These are phyloP conservation scores for Oryctes rhinoceros DNA, from an alignment of 1,140 invertebrate genomes.

Conservation along the genomic window DNA sequence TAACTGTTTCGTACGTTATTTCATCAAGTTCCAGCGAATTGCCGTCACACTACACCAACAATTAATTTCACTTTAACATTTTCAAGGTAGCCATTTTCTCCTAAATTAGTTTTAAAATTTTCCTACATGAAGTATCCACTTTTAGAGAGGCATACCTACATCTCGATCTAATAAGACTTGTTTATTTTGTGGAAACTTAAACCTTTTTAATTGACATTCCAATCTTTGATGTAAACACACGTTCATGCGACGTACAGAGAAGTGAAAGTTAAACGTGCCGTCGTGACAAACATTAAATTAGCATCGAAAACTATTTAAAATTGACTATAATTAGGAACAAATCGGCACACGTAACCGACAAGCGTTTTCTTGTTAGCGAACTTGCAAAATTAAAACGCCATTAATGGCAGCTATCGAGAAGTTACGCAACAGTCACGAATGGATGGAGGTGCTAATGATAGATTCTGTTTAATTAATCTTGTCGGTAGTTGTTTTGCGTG, in stretches of 20 bases:
- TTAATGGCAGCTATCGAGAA: neutral
- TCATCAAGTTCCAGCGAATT: too few species aligned
- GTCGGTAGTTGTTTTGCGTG: neutral
- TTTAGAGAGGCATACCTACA: too few species aligned
- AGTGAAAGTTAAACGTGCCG: constrained; percentile 4
- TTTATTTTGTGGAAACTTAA: neutral
- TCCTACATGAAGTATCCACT: too few species aligned
- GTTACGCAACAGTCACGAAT: neutral
- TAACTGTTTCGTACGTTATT: too few species aligned
- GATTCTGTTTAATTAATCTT: neutral
- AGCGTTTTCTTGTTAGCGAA: neutral
- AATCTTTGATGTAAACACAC: neutral
- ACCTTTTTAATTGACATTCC: neutral
- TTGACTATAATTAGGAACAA: constrained; percentile 22
- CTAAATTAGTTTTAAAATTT: too few species aligned
- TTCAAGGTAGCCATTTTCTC: too few species aligned
- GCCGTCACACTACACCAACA: too few species aligned
- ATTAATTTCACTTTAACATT: too few species aligned
- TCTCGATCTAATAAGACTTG: neutral
- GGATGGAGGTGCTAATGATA: neutral
- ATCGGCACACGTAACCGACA: constrained; percentile 17
- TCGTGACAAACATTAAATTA: constrained; percentile 20
- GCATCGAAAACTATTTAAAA: constrained; percentile 14
- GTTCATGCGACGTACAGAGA: neutral
- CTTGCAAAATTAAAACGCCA: constrained; percentile 23